Base-by-base conservation (phyloP, 2,113 vertebrate genomes). In the Rattus rattus region DNA sequence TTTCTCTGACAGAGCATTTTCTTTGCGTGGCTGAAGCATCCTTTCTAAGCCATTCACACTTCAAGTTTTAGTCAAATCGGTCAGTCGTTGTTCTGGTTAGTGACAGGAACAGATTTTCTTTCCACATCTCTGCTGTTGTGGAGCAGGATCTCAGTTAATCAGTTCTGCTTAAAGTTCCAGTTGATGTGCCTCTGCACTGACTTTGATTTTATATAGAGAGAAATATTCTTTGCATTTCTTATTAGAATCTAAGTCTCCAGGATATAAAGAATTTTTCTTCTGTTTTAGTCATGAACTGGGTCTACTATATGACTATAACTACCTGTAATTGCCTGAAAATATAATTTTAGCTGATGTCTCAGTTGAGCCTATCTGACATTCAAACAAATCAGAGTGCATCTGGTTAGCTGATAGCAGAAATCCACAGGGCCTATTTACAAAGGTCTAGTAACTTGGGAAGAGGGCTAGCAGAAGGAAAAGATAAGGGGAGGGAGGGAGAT, bases 81-180 rank as follows among this genome's bases (percentile, higher is more conserved):
- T 90, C 49, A 92, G 43, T 39, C 87, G 88, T 76, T 87, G 36
- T 90, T 96, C 49, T 94, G 56, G 26, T 70, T 56, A 92, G 13
- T 94, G 90, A 94, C 33, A 94, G 14, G 67, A 94, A 88, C n/a
- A 95, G 77, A 87, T 87, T 94, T 97, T 67, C 43, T 65, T 97
- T 80, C 67, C 63, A 76, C 91, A 61, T 90, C 43, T 84, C 14
- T 79, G 63, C 56, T 88, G 70, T 8, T 96, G 13, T 61, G 26
- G 69, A 86, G 79, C 11, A 96, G 72, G 67, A 93, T 11, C 79
- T 93, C 24, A 77, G 56, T 96, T 91, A 87, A 96, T 89, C 94
- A 95, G 59, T 94, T 96, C 90, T 92, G 36, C 17, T 11, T 30
- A 95, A 92, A 97, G 26, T 95, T 80, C 91, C 88, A 80, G 56